Percentiles rank a stretch among this genome's conserved stretches.
Conservation (phyloP, 2,888 invertebrate genomes). For the Polia nebulosa region DNA sequence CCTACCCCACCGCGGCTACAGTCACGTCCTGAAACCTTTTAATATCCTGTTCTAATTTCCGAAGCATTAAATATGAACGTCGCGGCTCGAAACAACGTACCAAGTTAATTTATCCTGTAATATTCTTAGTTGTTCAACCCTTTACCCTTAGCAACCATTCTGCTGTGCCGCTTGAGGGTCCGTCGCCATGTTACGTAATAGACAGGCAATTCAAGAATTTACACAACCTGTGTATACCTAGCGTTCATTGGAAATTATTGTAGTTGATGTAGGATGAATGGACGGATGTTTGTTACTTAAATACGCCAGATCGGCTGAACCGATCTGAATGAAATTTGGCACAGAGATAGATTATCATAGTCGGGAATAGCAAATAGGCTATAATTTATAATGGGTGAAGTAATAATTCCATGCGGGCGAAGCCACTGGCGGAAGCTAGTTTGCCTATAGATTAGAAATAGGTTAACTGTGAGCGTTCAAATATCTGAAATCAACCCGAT, state of each 20-base stretch:
- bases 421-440: too few relatives aligned
- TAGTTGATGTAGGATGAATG: too few relatives aligned
- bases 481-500: slow-evolving; percentile 9
- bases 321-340: too few relatives aligned
- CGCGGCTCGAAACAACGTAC: slow-evolving; percentile 35
- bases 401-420: too few relatives aligned
- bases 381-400: too few relatives aligned
- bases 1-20: slow-evolving; percentile 13
- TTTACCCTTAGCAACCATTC: not conserved
- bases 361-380: too few relatives aligned
- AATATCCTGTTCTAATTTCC: slow-evolving; percentile 55
- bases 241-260: not conserved
- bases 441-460: not conserved
- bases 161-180: not conserved
- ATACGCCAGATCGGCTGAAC: too few relatives aligned
- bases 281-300: too few relatives aligned
- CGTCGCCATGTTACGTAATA: slow-evolving; percentile 30
- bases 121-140: slow-evolving; percentile 27
- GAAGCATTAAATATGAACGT: slow-evolving; percentile 45
- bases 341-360: too few relatives aligned
- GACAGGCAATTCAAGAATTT: not conserved
- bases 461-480: not conserved
- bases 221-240: not conserved
- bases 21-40: slow-evolving; percentile 31
- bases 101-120: slow-evolving; percentile 35